Evolutionary conservation across 2,797 vertebrate genomes (phyloP).

Genomic region (Myotis pilosus): DNA sequence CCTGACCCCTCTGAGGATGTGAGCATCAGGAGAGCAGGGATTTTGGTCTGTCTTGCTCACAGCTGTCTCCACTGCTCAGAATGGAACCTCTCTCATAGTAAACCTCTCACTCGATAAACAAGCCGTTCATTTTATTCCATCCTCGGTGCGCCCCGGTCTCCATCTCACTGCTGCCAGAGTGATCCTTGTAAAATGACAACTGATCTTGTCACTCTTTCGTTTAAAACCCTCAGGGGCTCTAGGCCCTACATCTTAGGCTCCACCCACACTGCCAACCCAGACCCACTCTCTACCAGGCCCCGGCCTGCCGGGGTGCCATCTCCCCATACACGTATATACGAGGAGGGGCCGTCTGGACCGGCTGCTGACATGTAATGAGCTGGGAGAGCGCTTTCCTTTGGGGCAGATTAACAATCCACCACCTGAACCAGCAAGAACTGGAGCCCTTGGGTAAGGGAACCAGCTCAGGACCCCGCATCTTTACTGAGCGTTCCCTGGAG

Average conservation of each 20-base stretch:
- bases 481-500: neutral
- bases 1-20: fast-evolving
- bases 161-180: neutral
- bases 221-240: neutral
- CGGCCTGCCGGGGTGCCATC: fast-evolving
- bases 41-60: neutral
- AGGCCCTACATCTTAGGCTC: neutral
- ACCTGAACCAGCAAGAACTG: neutral
- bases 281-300: neutral
- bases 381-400: neutral
- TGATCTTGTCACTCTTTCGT: neutral
- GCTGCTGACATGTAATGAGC: neutral
- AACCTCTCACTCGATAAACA: neutral
- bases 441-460: neutral
- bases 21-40: neutral
- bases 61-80: neutral
- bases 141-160: neutral
- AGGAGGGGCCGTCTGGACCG: neutral
- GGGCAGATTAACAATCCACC: neutral
- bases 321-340: fast-evolving
- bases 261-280: neutral
- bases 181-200: neutral
- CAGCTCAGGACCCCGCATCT: neutral
- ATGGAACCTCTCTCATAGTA: neutral
- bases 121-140: neutral